Percentiles rank a stretch among this genome's conserved stretches.
Evolutionary conservation across 2,113 vertebrate species (phyloP).

Genomic region (Erinaceus europaeus): DNA sequence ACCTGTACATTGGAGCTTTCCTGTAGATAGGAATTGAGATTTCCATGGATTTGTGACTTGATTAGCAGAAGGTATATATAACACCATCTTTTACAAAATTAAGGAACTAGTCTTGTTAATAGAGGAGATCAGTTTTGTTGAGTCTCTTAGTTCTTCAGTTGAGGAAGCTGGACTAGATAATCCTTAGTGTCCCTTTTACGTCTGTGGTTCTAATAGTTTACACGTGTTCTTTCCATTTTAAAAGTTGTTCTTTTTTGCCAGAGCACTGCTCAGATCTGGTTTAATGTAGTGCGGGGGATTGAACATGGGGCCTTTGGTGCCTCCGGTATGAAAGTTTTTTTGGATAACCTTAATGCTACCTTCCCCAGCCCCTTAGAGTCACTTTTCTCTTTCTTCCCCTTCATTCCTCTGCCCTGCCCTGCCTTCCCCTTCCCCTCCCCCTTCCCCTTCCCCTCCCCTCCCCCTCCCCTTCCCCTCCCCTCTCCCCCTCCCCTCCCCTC

Average conservation of each 20-base stretch:
- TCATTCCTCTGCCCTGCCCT: too few species aligned
- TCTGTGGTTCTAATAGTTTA: conserved; percentile 27
- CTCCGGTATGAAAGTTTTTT: too few species aligned
- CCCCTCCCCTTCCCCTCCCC: too few species aligned
- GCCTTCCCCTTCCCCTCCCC: too few species aligned
- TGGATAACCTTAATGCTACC: too few species aligned
- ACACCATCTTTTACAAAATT: conserved; percentile 4
- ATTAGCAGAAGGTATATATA: conserved; percentile 23
- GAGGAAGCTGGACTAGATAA: not conserved
- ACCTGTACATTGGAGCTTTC: not conserved
- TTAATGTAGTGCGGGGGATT: too few species aligned
- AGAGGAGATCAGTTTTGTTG: not conserved
- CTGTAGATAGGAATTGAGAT: conserved; percentile 25
- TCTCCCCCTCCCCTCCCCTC: too few species aligned
- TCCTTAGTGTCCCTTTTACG: not conserved
- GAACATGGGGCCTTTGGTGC: too few species aligned
- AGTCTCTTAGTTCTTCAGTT: not conserved
- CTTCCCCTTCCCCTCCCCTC: too few species aligned
- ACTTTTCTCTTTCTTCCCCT: too few species aligned
- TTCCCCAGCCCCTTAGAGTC: too few species aligned
- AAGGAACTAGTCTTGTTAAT: conserved; percentile 10
- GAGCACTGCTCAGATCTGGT: too few species aligned
- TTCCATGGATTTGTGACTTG: conserved; percentile 13
- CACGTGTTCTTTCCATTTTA: conserved; percentile 24
- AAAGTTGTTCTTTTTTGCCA: not conserved